These are phyloP conservation scores for Martes martes DNA, from an alignment of 2,113 vertebrate species.

Conservation along the genomic window DNA sequence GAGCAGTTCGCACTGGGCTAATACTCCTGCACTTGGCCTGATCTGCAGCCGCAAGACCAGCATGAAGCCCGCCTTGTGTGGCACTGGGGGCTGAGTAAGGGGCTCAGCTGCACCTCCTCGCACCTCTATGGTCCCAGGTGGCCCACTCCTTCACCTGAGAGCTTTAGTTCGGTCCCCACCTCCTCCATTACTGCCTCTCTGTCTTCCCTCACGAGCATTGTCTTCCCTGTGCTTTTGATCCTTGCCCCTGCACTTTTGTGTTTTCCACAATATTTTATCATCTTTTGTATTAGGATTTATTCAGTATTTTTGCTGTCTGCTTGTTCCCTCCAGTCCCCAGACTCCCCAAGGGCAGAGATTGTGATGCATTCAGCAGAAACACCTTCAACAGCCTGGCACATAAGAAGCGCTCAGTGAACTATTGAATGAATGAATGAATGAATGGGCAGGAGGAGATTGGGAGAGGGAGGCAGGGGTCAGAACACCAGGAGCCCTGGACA, in stretches of 20 bases:
- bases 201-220: not conserved
- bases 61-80: not conserved
- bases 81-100: not conserved
- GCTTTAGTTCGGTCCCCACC: not conserved
- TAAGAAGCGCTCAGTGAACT: not conserved
- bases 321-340: not conserved
- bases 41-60: not conserved
- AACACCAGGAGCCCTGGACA: not conserved
- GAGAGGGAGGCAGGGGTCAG: not conserved
- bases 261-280: not conserved
- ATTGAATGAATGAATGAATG: not conserved
- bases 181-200: not conserved
- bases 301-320: not conserved
- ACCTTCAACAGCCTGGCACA: not conserved
- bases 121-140: accelerated
- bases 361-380: not conserved
- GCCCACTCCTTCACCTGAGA: not conserved
- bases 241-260: accelerated
- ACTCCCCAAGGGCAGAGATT: not conserved
- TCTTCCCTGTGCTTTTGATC: not conserved
- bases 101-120: not conserved
- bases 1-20: accelerated
- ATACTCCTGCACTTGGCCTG: not conserved
- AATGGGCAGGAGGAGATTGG: not conserved
- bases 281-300: not conserved